Evolutionary conservation across 2,888 invertebrate species (phyloP), one percentile per base, ranked within the genome.

Genomic region (Eristalis tenax): DNA sequence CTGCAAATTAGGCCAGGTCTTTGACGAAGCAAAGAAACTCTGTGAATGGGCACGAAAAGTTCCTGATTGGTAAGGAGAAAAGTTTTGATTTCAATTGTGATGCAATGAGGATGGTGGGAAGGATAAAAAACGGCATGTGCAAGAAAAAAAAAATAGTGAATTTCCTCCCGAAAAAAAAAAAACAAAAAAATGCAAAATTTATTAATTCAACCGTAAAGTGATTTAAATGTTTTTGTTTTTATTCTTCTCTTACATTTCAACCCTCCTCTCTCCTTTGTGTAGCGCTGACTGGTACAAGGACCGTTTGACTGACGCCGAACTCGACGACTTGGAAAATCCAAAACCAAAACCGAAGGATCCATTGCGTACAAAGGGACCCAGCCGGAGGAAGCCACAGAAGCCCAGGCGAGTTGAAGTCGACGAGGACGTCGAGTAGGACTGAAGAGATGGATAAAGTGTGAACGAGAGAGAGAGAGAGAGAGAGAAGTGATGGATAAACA

Each of bases 201-300:
- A 50, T 81, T 65, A 66, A 70, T 40, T 82, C 50, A 78, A 81
- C 64, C 50, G 73, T 80, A 56, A 80, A 74, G 38, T 74, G 56
- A 61, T 82, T 65, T 74, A 59, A 68, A 26, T 64, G 18, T 74
- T 56, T 66, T n/a, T n/a, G n/a, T n/a, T n/a, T 63, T 64, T 23
- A 82, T 78, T 43, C 8, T 56, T 68, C 59, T 61, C 43, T 26
- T 43, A 66, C 13, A 32, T 63, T 57, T 68, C 15, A 65, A 71
- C 50, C 50, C 50, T 18, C 50, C 18, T 65, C 35, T 88, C 82
- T 74, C 74, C 59, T 50, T 59, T 71, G 92, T 94, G n/a, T 93
- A 97, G 97, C 93, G 96, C 95, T 89, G 97, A 97, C 91, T 98
- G 97, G 97, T 98, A 98, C 94, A 97, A 97, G 92, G 97, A 95